Evolutionary conservation across 2,888 invertebrate genomes (phyloP).

Genomic region (Drosophila pseudotakahashii): DNA sequence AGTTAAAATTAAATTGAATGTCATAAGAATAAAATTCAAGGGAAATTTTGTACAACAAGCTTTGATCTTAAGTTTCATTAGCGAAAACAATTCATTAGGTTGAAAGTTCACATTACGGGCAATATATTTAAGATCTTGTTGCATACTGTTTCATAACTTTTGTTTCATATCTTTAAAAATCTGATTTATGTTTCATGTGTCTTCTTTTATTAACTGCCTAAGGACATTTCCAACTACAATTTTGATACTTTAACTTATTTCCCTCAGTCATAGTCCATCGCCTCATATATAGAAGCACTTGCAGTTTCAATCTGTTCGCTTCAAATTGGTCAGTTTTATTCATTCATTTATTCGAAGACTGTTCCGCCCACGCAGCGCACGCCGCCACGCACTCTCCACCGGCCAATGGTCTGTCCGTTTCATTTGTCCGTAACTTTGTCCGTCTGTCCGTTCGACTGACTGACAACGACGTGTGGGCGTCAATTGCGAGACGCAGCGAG

Average conservation of each 20-base stretch:
- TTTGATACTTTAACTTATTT: neutral
- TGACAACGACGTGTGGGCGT: slow-evolving; percentile 50
- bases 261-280: neutral
- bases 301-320: neutral
- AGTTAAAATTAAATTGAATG: slow-evolving; percentile 5
- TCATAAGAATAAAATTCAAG: neutral
- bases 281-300: slow-evolving; percentile 12
- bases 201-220: no score
- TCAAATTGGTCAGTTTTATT: slow-evolving; percentile 12
- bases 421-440: neutral
- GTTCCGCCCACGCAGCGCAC: slow-evolving; percentile 31
- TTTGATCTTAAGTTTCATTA: neutral
- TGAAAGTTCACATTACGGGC: no score
- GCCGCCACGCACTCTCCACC: slow-evolving; percentile 29
- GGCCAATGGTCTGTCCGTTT: slow-evolving; percentile 8
- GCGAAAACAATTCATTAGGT: neutral
- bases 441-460: slow-evolving; percentile 17
- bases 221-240: neutral
- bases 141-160: no score
- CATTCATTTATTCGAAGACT: slow-evolving; percentile 30
- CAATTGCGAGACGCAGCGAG: slow-evolving; percentile 69
- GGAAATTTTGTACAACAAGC: neutral
- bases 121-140: no score
- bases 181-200: no score
- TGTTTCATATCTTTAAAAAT: no score